Base-by-base conservation (phyloP, 2,797 vertebrate species). In the Enteromius unitaeniatus region DNA sequence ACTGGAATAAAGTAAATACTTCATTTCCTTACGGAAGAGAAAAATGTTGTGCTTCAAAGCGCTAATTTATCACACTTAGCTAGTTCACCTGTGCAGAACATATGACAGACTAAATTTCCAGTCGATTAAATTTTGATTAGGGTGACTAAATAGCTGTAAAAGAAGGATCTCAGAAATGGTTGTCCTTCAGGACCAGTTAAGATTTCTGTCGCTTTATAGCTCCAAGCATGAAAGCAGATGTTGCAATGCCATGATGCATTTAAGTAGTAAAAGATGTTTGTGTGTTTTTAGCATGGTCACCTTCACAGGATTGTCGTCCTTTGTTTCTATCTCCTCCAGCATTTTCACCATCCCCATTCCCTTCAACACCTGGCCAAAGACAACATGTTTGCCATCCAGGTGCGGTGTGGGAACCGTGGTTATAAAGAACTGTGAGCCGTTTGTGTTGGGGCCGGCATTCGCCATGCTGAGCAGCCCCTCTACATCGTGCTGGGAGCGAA, bases 391-490 rank as follows among this genome's bases (percentile, higher is more conserved):
- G 37, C 92, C 95, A 42, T 99, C 98, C 86, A 99, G 89, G 88
- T 99, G 98, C 3, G 97, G 93, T 4, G 97, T 98, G 49, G 96
- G 95, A 65, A 98, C 97, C 0, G 96, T 98, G 15, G 96, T 99
- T 91, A 99, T 96, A 70, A 99, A 99, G 92, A 99, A 99, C 91
- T 99, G 98, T 0, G 98, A 99, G 72, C 97, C 97, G 0, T 99
- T 99, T 70, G 98, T 99, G 89, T 97, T 92, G 0, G 93, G 94
- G 70, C 98, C 98, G 0, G 98, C 96, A 0, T 99, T 99, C 75
- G 98, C 98, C 98, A 99, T 99, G 93, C 98, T 99, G 26, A 99
- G 92, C 49, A 99, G 92, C 11, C 96, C 97, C 74, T 94, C 94
- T 86, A 79, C 94, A 88, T 99, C 97, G 40, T 99, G 98, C 98